Evolutionary conservation across 1,140 invertebrate genomes (phyloP).

Genomic region (Drosophila kepulauana): DNA sequence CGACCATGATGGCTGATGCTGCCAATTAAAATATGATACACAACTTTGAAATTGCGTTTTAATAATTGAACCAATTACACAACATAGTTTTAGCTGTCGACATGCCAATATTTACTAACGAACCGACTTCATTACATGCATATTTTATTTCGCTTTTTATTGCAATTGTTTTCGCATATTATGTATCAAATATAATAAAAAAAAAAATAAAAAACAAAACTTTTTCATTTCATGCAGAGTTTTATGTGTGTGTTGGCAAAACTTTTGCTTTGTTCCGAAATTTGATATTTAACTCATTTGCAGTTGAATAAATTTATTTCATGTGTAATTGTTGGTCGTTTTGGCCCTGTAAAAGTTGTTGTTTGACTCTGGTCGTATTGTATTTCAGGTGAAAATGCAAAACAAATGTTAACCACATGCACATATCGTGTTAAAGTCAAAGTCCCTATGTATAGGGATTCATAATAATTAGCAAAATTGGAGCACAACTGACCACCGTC

Average conservation of each 20-base stretch:
- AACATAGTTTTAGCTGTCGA: neutral
- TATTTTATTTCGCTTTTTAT: neutral
- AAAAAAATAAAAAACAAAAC: neutral
- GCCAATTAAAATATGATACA: slow-evolving; percentile 7
- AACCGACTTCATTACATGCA: neutral
- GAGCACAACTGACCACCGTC: slow-evolving; percentile 19
- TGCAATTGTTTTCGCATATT: neutral
- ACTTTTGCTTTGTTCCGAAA: slow-evolving; percentile 8
- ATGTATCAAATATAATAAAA: neutral
- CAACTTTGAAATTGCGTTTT: neutral
- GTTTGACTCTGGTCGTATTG: neutral
- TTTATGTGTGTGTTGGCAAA: neutral
- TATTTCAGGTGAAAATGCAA: slow-evolving; percentile 19
- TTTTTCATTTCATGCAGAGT: neutral
- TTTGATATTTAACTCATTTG: slow-evolving; percentile 19
- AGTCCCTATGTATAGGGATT: slow-evolving; percentile 32
- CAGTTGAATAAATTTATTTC: slow-evolving; percentile 15
- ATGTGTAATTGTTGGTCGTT: slow-evolving; percentile 34
- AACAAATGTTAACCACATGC: slow-evolving; percentile 6
- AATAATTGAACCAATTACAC: slow-evolving; percentile 2
- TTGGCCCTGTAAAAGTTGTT: slow-evolving; percentile 13
- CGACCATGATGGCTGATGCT: neutral
- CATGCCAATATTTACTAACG: neutral
- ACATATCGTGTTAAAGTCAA: neutral
- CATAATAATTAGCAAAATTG: slow-evolving; percentile 67